Conservation (phyloP, 2,113 vertebrate species). For the Hyaena hyaena region DNA sequence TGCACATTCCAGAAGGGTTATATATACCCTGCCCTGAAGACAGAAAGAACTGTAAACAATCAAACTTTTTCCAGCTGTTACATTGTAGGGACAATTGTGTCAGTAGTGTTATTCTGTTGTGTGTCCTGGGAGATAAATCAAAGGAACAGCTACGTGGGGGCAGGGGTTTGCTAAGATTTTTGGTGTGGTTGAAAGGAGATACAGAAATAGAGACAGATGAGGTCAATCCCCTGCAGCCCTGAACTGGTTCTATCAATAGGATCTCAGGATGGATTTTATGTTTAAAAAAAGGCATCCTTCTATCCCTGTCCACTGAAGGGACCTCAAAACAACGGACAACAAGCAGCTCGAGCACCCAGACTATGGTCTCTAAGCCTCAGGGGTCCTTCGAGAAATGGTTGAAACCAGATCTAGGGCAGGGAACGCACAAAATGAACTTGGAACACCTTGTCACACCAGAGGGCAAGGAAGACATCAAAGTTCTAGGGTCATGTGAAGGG, state of each 20-base stretch:
- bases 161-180: neutral
- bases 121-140: neutral
- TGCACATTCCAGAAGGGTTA: neutral
- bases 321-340: neutral
- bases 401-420: neutral
- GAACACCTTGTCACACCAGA: neutral
- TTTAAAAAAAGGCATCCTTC: neutral
- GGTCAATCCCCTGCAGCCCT: neutral
- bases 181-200: neutral
- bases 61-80: neutral
- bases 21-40: neutral
- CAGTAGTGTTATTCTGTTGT: neutral
- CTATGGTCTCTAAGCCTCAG: neutral
- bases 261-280: neutral
- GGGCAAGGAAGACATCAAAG: neutral
- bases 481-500: neutral
- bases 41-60: neutral
- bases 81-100: accelerated
- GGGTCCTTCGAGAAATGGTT: neutral
- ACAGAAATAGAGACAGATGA: neutral
- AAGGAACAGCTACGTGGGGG: too few species aligned
- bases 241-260: neutral
- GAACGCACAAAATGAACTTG: neutral
- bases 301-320: neutral
- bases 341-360: neutral